Evolutionary conservation across 2,888 invertebrate genomes (phyloP), one percentile per base, ranked within the genome.

Genomic region (Diplazon laetatorius): DNA sequence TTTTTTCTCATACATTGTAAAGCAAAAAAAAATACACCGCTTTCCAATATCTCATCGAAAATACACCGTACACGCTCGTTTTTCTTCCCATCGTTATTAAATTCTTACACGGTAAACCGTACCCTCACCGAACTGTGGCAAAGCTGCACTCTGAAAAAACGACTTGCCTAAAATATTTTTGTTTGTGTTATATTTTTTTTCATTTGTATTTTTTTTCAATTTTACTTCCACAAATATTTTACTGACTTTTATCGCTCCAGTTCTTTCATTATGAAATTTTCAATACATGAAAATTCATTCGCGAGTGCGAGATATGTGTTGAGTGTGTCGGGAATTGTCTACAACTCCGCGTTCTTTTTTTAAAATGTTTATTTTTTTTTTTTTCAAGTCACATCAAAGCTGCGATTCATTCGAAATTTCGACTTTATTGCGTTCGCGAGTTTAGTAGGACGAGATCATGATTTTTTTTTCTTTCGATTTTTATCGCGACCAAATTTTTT

Each of bases 231-330:
- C 37, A 35, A 35, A 57, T 65, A 50, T 50, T 50, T 14, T 14
- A 42, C 42, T 52, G 1, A 55, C 42, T 55, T n/a, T 55, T 55
- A 55, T 55, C 30, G 68, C 42, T 30, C 10, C 30, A 42, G 18
- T 62, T 62, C n/a, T 37, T 25, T 25, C 20, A 9, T 55, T 35
- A 35, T 12, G 66, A 66, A 37, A 52, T 60, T 59, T 66, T 66
- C 2, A 30, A 55, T 30, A 37, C 35, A 35, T 48, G 18, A 20
- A 50, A 46, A 39, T 39, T 18, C 22, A 50, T 52, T 25, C 52
- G 68, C 55, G 68, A 55, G 9, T 62, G 42, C 52, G 55, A 16
- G 68, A 68, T 68, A 68, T 68, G 68, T 68, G 42, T 66, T 50
- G 25, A 68, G 68, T 25, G 16, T 20, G 44, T 55, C 30, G 44